Evolutionary conservation across 2,888 invertebrate genomes (phyloP).

Genomic region (Cylindroiulus punctatus): DNA sequence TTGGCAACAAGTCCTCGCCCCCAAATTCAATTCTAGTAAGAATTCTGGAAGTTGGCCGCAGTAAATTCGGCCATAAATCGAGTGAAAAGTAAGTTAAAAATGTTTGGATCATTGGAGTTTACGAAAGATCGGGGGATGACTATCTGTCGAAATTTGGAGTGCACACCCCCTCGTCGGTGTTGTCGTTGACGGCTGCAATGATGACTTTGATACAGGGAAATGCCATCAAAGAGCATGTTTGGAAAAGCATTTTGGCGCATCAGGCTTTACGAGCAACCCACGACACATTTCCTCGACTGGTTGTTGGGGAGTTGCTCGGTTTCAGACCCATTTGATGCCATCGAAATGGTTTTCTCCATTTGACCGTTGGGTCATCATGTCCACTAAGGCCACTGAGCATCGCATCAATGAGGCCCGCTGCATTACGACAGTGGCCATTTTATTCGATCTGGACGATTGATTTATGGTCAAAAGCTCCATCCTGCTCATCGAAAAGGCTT

Average conservation of each 20-base stretch:
- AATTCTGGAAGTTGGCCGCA: not conserved
- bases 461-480: not conserved
- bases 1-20: not conserved
- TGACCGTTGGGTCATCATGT: constrained; percentile 38
- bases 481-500: not conserved
- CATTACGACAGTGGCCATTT: constrained; percentile 1
- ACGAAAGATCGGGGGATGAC: not conserved
- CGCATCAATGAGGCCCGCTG: not conserved
- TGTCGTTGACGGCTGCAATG: constrained; percentile 16
- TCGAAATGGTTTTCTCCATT: constrained; percentile 8
- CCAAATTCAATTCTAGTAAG: not conserved
- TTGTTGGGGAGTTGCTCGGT: not conserved
- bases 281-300: not conserved
- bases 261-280: constrained; percentile 8
- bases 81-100: constrained; percentile 20
- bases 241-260: constrained; percentile 5
- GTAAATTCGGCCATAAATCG: not conserved
- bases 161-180: not conserved
- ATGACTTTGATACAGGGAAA: constrained; percentile 29
- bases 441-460: constrained; percentile 37
- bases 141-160: not conserved
- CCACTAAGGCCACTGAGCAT: constrained; percentile 19
- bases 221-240: constrained; percentile 29
- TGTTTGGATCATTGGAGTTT: not conserved
- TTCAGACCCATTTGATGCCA: not conserved